phyloP scores from a whole-genome alignment of 1,140 invertebrate species.

The Hetaerina americana region DNA sequence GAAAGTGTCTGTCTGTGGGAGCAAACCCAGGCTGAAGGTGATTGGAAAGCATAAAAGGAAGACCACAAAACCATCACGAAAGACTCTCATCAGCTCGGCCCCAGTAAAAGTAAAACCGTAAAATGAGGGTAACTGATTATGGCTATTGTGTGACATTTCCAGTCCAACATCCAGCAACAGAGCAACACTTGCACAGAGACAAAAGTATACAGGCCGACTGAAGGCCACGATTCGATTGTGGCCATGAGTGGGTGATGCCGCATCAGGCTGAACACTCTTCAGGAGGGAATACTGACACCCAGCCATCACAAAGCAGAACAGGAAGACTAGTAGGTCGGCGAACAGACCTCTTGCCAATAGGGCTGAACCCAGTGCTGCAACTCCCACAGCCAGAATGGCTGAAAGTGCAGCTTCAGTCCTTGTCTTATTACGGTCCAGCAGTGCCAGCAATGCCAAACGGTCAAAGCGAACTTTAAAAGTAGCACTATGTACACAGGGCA shows the following conservation, averaged over 20 bases:
- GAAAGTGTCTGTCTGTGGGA: constrained; percentile 95
- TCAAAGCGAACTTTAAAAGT: constrained; percentile 64
- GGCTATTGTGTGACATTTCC: constrained; percentile 5
- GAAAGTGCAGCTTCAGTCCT: constrained; percentile 73
- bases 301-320: constrained; percentile 94
- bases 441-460: constrained; percentile 74
- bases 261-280: constrained; percentile 98
- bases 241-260: constrained; percentile 93
- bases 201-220: constrained; percentile 88
- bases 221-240: constrained; percentile 94
- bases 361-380: constrained; percentile 71
- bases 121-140: constrained; percentile 32
- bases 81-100: constrained; percentile 46
- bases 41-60: constrained; percentile 85
- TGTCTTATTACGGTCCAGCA: constrained; percentile 85
- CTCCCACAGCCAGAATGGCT: constrained; percentile 69
- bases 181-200: constrained; percentile 63
- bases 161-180: constrained; percentile 43
- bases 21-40: constrained; percentile 84
- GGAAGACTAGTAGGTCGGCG: constrained; percentile 80
- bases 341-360: constrained; percentile 78
- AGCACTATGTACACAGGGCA: constrained; percentile 39
- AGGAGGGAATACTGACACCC: constrained; percentile 94
- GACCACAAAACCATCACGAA: constrained; percentile 58
- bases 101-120: constrained; percentile 66